phyloP scores from a whole-genome alignment of 2,888 invertebrate species.

The Drosophila siamana region DNA sequence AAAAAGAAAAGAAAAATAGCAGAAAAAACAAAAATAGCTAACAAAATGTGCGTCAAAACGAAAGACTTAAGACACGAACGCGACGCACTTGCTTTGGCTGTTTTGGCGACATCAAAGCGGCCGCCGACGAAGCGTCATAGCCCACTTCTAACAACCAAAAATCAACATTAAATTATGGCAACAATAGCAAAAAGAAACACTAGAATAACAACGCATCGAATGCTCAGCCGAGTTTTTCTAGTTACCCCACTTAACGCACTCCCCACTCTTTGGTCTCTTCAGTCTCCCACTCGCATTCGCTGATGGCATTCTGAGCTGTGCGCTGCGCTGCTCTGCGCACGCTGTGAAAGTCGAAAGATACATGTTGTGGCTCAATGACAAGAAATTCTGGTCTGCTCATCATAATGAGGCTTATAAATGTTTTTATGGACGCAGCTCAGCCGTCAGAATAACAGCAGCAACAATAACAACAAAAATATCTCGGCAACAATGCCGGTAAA shows the following conservation, averaged over 20 bases:
- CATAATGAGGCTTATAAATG: constrained; percentile 80
- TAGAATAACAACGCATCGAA: constrained; percentile 53
- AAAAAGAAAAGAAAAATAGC: not conserved
- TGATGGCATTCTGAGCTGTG: constrained; percentile 53
- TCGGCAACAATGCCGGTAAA: constrained; percentile 37
- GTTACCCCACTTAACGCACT: constrained; percentile 17
- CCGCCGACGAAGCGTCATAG: constrained; percentile 60
- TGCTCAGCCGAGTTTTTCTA: constrained; percentile 41
- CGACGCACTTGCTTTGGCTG: constrained; percentile 58
- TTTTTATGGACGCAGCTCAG: constrained; percentile 73
- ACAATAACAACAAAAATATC: constrained; percentile 49
- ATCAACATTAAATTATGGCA: constrained; percentile 77
- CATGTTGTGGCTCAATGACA: constrained; percentile 62
- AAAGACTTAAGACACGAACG: constrained; percentile 73
- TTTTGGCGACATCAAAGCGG: constrained; percentile 46
- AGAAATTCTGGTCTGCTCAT: constrained; percentile 77
- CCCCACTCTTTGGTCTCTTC: not conserved
- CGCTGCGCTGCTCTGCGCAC: constrained; percentile 24
- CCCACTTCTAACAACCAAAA: constrained; percentile 74
- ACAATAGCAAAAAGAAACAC: constrained; percentile 47
- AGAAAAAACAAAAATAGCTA: not conserved
- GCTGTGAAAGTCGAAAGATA: constrained; percentile 69
- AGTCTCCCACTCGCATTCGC: constrained; percentile 1
- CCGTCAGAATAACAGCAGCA: constrained; percentile 36
- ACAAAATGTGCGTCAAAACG: constrained; percentile 33